Evolutionary conservation across 2,888 invertebrate species (phyloP).

Genomic region (Yponomeuta cagnagella): DNA sequence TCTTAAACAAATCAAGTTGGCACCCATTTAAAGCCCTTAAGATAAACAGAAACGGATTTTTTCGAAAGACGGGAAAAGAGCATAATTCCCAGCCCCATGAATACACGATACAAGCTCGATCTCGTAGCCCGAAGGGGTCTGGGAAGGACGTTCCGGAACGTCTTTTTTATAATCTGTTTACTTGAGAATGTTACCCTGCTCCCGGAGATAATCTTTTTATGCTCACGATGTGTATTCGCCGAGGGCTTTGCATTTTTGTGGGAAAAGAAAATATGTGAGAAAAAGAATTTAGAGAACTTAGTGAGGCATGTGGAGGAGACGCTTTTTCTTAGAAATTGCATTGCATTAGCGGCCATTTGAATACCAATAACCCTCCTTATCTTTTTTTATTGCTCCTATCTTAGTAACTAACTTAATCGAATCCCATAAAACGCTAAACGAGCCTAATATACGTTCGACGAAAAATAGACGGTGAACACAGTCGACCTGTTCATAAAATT

Average conservation of each 20-base stretch:
- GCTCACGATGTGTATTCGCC: constrained; percentile 45
- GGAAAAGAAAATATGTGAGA: constrained; percentile 3
- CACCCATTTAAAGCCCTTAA: not conserved
- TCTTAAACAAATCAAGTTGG: not conserved
- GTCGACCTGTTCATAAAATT: constrained; percentile 73
- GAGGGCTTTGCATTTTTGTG: constrained; percentile 25
- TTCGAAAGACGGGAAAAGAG: constrained; percentile 5
- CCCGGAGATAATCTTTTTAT: constrained; percentile 63
- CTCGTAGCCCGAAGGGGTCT: constrained; percentile 37
- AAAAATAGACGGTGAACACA: constrained; percentile 54
- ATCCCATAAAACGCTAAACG: constrained; percentile 7
- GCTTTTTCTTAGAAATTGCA: not conserved
- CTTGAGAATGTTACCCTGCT: constrained; percentile 42
- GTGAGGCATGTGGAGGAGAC: not conserved
- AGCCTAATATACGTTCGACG: constrained; percentile 6
- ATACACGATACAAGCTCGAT: constrained; percentile 25
- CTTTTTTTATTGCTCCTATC: no score
- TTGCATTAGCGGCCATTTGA: no score
- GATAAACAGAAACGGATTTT: not conserved
- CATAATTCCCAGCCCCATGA: constrained; percentile 25
- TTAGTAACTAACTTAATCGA: not conserved
- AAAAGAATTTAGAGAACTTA: not conserved
- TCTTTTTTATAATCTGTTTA: constrained; percentile 73
- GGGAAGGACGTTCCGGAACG: constrained; percentile 38
- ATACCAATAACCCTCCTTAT: no score